Percentiles rank a stretch among this genome's conserved stretches.
Evolutionary conservation across 1,140 invertebrate genomes (phyloP).

Genomic region (Sitodiplosis mosellana): DNA sequence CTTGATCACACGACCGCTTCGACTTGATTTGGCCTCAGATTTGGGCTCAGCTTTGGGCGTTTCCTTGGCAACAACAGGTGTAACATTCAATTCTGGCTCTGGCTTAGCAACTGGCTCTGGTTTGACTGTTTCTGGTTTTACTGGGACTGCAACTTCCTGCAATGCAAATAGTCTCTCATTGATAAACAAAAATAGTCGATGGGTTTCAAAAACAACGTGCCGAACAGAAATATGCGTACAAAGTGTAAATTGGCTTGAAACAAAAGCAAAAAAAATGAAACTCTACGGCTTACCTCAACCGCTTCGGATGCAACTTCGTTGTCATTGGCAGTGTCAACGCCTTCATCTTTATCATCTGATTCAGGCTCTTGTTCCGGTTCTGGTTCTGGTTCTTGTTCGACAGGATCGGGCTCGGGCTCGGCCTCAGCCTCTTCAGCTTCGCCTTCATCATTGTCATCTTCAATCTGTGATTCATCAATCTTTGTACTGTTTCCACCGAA

Average conservation of each 20-base stretch:
- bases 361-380: not conserved
- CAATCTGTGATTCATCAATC: slow-evolving; percentile 28
- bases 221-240: too few relatives aligned
- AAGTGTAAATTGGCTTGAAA: too few relatives aligned
- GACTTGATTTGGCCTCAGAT: slow-evolving; percentile 30
- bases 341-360: slow-evolving; percentile 12
- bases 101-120: not conserved
- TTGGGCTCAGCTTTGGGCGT: not conserved
- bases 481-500: slow-evolving; percentile 20
- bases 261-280: too few relatives aligned
- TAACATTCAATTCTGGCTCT: too few relatives aligned
- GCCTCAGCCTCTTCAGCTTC: slow-evolving; percentile 13
- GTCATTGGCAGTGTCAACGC: slow-evolving; percentile 20
- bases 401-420: slow-evolving; percentile 14
- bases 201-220: too few relatives aligned
- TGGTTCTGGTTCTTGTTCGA: slow-evolving; percentile 18
- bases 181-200: too few relatives aligned
- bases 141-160: too few relatives aligned
- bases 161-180: too few relatives aligned
- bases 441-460: slow-evolving; percentile 24
- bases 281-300: not conserved
- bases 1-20: slow-evolving; percentile 56
- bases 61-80: not conserved
- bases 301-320: slow-evolving; percentile 5
- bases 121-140: not conserved